Base-by-base conservation (phyloP, 2,113 vertebrate genomes). In the Ammodytes dubius region DNA sequence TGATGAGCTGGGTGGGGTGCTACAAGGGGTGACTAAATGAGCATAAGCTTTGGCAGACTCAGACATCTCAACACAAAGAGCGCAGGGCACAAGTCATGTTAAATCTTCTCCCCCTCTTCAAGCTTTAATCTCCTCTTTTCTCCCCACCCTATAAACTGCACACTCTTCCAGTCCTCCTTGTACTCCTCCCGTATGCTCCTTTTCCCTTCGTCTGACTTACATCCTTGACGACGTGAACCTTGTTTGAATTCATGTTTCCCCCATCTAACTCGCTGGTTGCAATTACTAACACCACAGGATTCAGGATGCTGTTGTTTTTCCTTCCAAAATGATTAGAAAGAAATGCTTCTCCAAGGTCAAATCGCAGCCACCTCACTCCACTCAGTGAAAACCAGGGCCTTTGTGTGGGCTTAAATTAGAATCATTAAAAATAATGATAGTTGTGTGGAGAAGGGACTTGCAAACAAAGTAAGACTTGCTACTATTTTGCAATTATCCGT, bases 21-120 rank as follows among this genome's bases (percentile, higher is more conserved):
- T 70, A 47, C 53, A 13, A 69, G 79, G 60, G 56, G 83, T 76
- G 75, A 77, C 69, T 52, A 83, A 85, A 83, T 37, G 69, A 92
- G 83, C 79, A 75, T 90, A 86, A 91, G 83, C 90, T 92, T 85
- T 82, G 74, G 88, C 79, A 88, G 81, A 90, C 82, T 91, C 84
- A 89, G 84, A 88, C 86, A 83, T 86, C 57, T 89, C 9, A 9
- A 69, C 80, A 88, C 87, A 92, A 90, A 91, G 84, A 88, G 70
- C 37, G 63, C 67, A 82, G 86, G 85, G 73, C 88, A 91, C 82
- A 88, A 91, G 90, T 92, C 91, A 89, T 79, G 64, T 75, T 80
- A 88, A 93, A 89, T 88, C 91, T 84, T 83, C 83, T 77, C 81
- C 83, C 85, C 82, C 74, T 85, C 80, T 68, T 77, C 73, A 57